A percentile compares a stretch with the other conserved stretches of the same genome.
Evolutionary conservation across 1,140 invertebrate species (phyloP).

Genomic region (Tetramorium simillimum): DNA sequence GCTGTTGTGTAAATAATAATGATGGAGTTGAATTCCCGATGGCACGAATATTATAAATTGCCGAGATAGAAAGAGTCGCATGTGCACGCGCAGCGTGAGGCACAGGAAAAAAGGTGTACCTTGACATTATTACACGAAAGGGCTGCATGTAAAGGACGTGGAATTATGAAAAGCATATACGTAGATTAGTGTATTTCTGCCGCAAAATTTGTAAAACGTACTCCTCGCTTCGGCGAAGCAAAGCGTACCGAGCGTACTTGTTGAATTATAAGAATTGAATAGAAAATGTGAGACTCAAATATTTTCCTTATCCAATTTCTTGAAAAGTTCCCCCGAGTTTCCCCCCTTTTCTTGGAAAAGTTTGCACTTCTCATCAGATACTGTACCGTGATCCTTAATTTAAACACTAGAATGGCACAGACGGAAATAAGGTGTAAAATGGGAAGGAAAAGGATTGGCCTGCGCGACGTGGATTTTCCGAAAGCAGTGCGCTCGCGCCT

Average conservation of each 20-base stretch:
- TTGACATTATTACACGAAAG: background rate
- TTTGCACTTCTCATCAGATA: background rate
- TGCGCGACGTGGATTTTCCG: slow-evolving; percentile 8
- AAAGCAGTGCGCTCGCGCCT: background rate
- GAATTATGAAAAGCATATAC: slow-evolving; percentile 2
- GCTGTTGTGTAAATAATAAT: slow-evolving; percentile 48
- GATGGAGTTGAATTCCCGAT: slow-evolving; percentile 10
- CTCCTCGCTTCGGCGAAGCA: background rate
- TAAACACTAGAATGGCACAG: background rate
- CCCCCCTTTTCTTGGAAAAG: background rate
- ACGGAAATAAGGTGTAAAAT: slow-evolving; percentile 2
- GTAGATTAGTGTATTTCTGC: background rate
- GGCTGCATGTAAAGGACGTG: background rate
- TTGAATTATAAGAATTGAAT: slow-evolving; percentile 1
- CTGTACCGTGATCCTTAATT: slow-evolving; percentile 6
- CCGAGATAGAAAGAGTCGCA: background rate
- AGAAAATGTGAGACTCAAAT: background rate
- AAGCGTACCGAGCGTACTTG: background rate
- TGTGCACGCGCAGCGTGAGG: background rate
- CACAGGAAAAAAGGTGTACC: background rate
- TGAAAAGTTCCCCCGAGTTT: background rate
- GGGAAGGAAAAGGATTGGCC: background rate
- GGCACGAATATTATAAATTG: slow-evolving; percentile 28
- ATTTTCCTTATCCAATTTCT: slow-evolving; percentile 10
- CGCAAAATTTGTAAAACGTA: background rate